Evolutionary conservation across 2,797 vertebrate genomes (phyloP).

Genomic region (Dendrocincla tyrannina): DNA sequence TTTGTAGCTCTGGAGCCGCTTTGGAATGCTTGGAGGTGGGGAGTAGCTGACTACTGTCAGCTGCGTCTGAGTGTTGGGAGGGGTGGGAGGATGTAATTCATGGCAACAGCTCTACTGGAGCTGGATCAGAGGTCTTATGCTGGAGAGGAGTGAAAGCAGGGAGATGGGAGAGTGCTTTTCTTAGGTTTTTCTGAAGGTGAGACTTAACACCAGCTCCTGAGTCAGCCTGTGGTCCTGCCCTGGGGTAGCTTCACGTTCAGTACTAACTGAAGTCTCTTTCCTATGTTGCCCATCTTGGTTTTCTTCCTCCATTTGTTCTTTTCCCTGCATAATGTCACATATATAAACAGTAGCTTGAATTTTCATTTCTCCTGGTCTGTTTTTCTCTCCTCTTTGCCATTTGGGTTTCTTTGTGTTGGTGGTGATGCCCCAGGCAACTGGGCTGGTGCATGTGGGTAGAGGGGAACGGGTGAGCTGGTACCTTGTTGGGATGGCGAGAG

Average conservation of each 20-base stretch:
- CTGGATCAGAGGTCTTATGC: background rate
- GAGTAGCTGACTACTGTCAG: background rate
- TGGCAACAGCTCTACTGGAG: background rate
- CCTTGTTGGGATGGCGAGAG: background rate
- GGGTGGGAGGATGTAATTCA: background rate
- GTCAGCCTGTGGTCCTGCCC: background rate
- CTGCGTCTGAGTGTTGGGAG: background rate
- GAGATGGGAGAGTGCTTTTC: background rate
- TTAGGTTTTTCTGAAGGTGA: background rate
- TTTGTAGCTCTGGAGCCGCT: background rate
- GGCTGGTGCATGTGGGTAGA: background rate
- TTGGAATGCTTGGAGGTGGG: background rate
- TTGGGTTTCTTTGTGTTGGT: background rate
- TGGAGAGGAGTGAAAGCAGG: background rate
- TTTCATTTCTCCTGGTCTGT: background rate
- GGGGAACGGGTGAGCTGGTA: background rate
- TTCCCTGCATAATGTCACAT: background rate
- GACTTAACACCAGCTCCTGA: background rate
- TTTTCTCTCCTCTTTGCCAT: background rate
- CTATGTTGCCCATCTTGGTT: background rate
- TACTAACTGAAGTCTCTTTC: background rate
- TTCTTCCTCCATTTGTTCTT: background rate
- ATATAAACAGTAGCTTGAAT: background rate
- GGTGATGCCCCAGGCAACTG: rapidly evolving
- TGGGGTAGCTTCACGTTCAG: background rate